Conservation (phyloP, 2,888 invertebrate genomes). For the Heliconius charithonia region DNA sequence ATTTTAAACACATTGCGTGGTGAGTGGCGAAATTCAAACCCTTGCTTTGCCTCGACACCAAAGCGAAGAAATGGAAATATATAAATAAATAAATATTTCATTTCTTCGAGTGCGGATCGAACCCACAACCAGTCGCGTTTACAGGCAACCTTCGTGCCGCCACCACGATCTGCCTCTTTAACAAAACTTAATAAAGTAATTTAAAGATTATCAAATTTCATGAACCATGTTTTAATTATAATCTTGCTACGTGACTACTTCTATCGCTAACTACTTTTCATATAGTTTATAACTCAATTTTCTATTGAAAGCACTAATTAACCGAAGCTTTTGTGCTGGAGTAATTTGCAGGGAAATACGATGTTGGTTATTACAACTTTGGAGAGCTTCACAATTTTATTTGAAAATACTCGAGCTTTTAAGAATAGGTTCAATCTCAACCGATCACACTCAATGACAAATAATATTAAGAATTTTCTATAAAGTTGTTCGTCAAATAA, state of each 20-base stretch:
- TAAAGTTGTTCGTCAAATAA: background rate
- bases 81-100: no score
- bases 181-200: no score
- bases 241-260: background rate
- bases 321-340: slow-evolving; percentile 16
- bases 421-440: slow-evolving; percentile 27
- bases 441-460: slow-evolving; percentile 22
- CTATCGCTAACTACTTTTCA: slow-evolving; percentile 9
- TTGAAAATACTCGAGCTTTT: slow-evolving; percentile 25
- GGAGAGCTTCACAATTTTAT: slow-evolving; percentile 23
- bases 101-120: no score
- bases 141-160: no score
- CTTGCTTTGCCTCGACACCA: no score
- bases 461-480: background rate
- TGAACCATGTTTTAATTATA: slow-evolving; percentile 7
- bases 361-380: slow-evolving; percentile 18
- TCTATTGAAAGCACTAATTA: slow-evolving; percentile 25
- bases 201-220: background rate
- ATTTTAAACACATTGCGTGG: no score
- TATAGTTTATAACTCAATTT: slow-evolving; percentile 23
- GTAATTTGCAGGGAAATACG: slow-evolving; percentile 17
- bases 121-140: no score
- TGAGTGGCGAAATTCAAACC: no score
- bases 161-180: no score
- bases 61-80: no score